A percentile compares a stretch with the other conserved stretches of the same genome.
Conservation (phyloP, 2,888 invertebrate species). For the Elgonia sp. region DNA sequence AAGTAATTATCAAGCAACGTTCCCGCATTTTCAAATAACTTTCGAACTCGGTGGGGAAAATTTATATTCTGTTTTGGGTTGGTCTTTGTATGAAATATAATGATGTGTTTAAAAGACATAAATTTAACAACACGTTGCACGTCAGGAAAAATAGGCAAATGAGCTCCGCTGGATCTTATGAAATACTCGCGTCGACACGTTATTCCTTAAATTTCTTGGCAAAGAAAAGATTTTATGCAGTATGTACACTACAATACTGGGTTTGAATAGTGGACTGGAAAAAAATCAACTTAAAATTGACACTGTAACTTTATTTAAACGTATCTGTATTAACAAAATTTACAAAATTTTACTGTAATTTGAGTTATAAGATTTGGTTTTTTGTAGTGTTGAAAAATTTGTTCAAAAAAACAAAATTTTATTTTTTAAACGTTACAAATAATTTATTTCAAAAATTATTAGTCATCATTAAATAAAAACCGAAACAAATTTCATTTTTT, state of each 20-base stretch:
- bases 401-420: no score
- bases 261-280: slow-evolving; percentile 46
- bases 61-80: slow-evolving; percentile 49
- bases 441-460: no score
- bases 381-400: no score
- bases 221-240: slow-evolving; percentile 59
- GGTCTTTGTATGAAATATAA: slow-evolving; percentile 54
- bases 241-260: slow-evolving; percentile 37
- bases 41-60: slow-evolving; percentile 24
- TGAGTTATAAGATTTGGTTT: no score
- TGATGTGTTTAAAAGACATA: slow-evolving; percentile 70
- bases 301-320: no score
- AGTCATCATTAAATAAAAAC: no score
- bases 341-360: no score
- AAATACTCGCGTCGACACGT: slow-evolving; percentile 66
- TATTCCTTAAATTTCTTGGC: slow-evolving; percentile 67
- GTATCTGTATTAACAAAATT: no score
- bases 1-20: slow-evolving; percentile 1
- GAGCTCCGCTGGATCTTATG: slow-evolving; percentile 51
- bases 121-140: slow-evolving; percentile 55
- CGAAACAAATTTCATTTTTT: no score
- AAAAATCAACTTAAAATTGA: no score
- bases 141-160: slow-evolving; percentile 66
- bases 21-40: slow-evolving; percentile 15
- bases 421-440: no score